Evolutionary conservation across 2,797 vertebrate genomes (phyloP).

Genomic region (Tangara arthus): DNA sequence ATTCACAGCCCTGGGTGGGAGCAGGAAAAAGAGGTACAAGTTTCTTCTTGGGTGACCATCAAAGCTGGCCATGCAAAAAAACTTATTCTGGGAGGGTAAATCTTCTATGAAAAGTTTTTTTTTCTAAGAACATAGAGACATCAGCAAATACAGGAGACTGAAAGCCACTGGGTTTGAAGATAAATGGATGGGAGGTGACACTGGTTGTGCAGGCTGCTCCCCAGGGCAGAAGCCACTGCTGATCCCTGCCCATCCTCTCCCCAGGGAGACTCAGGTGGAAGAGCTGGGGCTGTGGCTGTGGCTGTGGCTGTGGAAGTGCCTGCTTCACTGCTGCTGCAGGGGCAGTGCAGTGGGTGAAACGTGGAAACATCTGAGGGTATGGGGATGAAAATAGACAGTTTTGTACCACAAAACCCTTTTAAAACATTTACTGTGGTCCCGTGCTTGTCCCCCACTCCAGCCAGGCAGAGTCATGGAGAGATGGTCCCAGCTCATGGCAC

Average conservation of each 20-base stretch:
- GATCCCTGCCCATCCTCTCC: background rate
- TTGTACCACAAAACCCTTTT: background rate
- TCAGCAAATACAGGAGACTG: background rate
- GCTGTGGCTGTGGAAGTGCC: background rate
- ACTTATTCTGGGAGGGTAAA: background rate
- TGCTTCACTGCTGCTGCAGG: background rate
- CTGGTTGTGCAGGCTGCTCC: background rate
- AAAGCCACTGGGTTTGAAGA: background rate
- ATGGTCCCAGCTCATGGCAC: accelerated
- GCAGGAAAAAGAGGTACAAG: background rate
- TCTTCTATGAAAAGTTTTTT: background rate
- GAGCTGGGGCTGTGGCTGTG: background rate
- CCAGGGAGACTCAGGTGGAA: background rate
- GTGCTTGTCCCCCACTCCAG: background rate
- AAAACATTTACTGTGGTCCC: background rate
- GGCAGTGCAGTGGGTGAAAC: background rate
- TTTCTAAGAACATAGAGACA: background rate
- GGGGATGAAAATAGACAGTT: background rate
- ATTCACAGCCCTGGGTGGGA: background rate
- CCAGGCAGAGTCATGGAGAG: accelerated
- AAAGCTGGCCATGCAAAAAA: background rate
- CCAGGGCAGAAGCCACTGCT: background rate
- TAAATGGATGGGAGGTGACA: background rate
- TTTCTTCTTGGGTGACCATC: background rate
- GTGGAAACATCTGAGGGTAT: accelerated